Evolutionary conservation across 2,888 invertebrate species (phyloP).

Genomic region (Malthinus seriepunctatus): DNA sequence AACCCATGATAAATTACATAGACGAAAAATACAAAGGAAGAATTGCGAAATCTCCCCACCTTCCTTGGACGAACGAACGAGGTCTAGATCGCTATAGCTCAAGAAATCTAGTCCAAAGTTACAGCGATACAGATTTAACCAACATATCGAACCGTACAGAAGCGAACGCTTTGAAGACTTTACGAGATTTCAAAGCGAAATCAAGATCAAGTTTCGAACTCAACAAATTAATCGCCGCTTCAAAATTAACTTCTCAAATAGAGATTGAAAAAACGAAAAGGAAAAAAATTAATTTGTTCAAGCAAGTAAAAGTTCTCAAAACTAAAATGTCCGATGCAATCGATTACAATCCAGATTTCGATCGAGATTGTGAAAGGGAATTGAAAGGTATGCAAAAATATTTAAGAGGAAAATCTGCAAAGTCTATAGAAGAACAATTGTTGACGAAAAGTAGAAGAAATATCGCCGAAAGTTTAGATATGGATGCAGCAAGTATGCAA

Average conservation of each 20-base stretch:
- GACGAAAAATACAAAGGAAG: slow-evolving; percentile 64
- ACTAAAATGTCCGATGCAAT: slow-evolving; percentile 56
- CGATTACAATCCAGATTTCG: slow-evolving; percentile 54
- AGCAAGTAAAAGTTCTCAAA: slow-evolving; percentile 51
- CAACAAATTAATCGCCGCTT: slow-evolving; percentile 64
- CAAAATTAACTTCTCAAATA: slow-evolving; percentile 65
- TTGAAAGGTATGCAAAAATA: slow-evolving; percentile 56
- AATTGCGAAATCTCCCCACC: slow-evolving; percentile 61
- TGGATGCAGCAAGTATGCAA: slow-evolving; percentile 42
- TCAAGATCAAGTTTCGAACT: slow-evolving; percentile 67
- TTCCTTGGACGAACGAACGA: slow-evolving; percentile 75
- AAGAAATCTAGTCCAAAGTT: slow-evolving; percentile 65
- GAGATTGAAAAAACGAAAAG: slow-evolving; percentile 57
- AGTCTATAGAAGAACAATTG: slow-evolving; percentile 69
- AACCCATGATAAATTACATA: slow-evolving; percentile 86
- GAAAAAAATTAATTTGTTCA: slow-evolving; percentile 56
- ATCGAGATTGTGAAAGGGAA: slow-evolving; percentile 53
- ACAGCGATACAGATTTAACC: slow-evolving; percentile 69
- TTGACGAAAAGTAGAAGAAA: slow-evolving; percentile 62
- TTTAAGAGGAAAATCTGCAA: slow-evolving; percentile 75
- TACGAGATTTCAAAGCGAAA: slow-evolving; percentile 62
- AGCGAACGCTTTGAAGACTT: slow-evolving; percentile 69
- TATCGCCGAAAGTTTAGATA: slow-evolving; percentile 56
- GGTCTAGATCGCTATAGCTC: slow-evolving; percentile 70
- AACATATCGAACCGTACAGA: slow-evolving; percentile 69